Percentiles rank a stretch among this genome's conserved stretches.
These are phyloP conservation scores for Bellardia pandia DNA, from an alignment of 2,888 invertebrate genomes.

Conservation along the genomic window DNA sequence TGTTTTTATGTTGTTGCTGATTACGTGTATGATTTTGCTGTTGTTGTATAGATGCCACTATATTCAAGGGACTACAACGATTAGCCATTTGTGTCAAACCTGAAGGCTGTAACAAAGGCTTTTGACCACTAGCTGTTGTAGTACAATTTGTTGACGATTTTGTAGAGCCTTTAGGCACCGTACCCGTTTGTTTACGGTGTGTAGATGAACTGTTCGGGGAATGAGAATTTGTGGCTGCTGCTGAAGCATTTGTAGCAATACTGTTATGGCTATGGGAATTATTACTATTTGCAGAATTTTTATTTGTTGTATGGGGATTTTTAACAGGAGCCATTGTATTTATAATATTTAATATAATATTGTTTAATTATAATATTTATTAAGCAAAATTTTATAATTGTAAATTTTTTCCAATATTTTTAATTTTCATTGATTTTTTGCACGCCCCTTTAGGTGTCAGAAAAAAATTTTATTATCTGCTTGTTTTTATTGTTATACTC, in stretches of 20 bases:
- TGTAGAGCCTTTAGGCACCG: conserved; percentile 86
- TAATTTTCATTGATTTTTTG: conserved; percentile 67
- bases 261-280: conserved; percentile 44
- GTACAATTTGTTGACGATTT: conserved; percentile 55
- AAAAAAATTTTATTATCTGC: background rate
- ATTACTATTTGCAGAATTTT: conserved; percentile 42
- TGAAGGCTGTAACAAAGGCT: conserved; percentile 68
- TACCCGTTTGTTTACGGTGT: conserved; percentile 85
- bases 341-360: background rate
- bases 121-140: conserved; percentile 39
- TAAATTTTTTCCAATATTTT: conserved; percentile 7
- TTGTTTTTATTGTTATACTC: background rate
- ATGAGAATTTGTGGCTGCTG: conserved; percentile 27
- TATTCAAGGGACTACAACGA: conserved; percentile 69
- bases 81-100: conserved; percentile 60
- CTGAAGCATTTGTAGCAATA: background rate
- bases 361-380: background rate
- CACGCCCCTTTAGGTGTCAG: conserved; percentile 41
- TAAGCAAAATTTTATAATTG: background rate
- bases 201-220: conserved; percentile 25
- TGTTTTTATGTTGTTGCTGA: conserved; percentile 77
- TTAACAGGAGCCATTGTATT: conserved; percentile 76
- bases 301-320: conserved; percentile 73
- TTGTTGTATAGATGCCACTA: conserved; percentile 72
- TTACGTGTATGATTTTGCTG: conserved; percentile 66